Percentiles rank a stretch among this genome's conserved stretches.
These are phyloP conservation scores for Coptodon rendalli DNA, from an alignment of 2,113 vertebrate species.

Conservation along the genomic window DNA sequence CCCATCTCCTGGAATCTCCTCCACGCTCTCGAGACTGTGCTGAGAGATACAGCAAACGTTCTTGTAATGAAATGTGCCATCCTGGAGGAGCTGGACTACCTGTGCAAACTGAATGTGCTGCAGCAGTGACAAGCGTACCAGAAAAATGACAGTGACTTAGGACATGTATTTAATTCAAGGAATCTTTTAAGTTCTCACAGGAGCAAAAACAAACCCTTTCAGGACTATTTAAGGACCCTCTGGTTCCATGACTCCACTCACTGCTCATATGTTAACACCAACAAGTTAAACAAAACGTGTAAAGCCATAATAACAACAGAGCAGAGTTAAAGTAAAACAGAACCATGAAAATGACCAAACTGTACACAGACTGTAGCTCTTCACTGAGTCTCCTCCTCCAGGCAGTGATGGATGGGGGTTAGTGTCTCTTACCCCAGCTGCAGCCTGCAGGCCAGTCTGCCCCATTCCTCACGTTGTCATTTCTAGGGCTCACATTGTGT, in stretches of 20 bases:
- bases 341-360: not conserved
- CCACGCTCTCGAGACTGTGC: not conserved
- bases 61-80: not conserved
- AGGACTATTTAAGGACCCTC: not conserved
- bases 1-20: not conserved
- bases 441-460: not conserved
- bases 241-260: not conserved
- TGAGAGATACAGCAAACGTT: not conserved
- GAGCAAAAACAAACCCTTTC: not conserved
- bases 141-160: not conserved
- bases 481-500: constrained; percentile 40
- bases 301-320: not conserved
- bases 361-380: not conserved
- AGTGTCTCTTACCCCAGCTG: not conserved
- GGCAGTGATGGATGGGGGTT: constrained; percentile 28
- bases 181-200: not conserved
- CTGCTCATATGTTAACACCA: not conserved
- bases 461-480: constrained; percentile 41
- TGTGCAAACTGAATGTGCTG: not conserved
- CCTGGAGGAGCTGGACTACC: not conserved
- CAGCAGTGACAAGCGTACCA: not conserved
- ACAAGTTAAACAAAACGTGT: not conserved
- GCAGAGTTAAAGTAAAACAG: not conserved
- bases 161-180: not conserved
- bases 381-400: not conserved